These are phyloP conservation scores for Semotilus atromaculatus DNA, from an alignment of 2,797 vertebrate species.

Conservation along the genomic window DNA sequence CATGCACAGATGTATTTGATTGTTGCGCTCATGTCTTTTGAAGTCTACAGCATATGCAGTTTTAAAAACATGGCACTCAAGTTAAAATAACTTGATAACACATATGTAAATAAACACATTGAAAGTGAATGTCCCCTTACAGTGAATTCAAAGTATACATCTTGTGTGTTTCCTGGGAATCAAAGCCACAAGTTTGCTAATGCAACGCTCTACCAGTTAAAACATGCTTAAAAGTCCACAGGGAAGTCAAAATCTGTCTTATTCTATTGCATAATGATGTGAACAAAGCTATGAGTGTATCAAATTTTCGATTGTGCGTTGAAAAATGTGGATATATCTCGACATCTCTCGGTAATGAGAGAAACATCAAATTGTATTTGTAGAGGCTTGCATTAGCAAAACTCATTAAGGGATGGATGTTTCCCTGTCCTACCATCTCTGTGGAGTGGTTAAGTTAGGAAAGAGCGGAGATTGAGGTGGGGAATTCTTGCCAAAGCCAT, in stretches of 20 bases:
- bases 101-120: background rate
- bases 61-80: background rate
- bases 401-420: slow-evolving; percentile 53
- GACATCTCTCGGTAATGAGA: background rate
- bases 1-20: background rate
- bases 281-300: background rate
- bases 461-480: slow-evolving; percentile 79
- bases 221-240: background rate
- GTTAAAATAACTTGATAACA: background rate
- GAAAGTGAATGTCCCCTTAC: background rate
- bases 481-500: slow-evolving; percentile 77
- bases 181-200: background rate
- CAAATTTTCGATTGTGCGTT: background rate
- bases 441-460: slow-evolving; percentile 77
- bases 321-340: background rate
- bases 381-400: slow-evolving; percentile 42
- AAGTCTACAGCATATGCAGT: background rate
- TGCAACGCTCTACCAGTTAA: background rate
- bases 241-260: too few relatives aligned
- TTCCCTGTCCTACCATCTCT: slow-evolving; percentile 19
- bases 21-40: background rate
- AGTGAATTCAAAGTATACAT: background rate
- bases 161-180: background rate
- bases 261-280: background rate
- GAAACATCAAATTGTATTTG: background rate